phyloP scores from a whole-genome alignment of 1,140 invertebrate genomes.

The Lepidurus packardi region DNA sequence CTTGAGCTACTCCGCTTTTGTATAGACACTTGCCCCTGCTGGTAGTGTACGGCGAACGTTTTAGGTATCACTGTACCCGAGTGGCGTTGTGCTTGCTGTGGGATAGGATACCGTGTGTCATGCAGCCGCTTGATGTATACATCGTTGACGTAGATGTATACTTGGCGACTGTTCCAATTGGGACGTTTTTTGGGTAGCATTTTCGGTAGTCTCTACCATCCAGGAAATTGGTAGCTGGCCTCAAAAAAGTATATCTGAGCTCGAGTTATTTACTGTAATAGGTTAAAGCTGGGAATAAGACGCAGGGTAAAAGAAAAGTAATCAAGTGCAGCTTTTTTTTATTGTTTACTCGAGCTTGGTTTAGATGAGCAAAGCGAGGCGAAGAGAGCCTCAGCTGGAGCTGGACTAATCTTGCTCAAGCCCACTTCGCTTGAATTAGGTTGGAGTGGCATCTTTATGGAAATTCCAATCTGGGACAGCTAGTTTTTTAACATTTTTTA shows the following conservation, averaged over 20 bases:
- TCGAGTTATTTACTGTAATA: not conserved
- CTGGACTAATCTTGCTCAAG: not conserved
- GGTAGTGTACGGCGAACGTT: not conserved
- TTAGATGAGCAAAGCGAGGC: not conserved
- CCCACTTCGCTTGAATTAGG: not conserved
- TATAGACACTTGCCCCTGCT: not conserved
- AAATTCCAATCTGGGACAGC: not conserved
- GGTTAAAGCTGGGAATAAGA: not conserved
- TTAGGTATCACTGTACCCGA: not conserved
- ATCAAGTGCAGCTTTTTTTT: not conserved
- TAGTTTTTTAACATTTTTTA: not conserved
- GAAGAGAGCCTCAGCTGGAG: not conserved
- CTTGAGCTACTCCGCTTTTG: not conserved
- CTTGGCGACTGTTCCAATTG: not conserved
- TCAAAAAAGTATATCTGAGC: not conserved
- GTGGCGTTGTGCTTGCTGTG: not conserved
- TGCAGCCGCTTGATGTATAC: not conserved
- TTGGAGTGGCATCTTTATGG: not conserved
- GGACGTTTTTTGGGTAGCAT: not conserved
- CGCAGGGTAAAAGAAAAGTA: constrained; percentile 1
- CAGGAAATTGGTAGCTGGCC: not conserved
- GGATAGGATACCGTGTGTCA: not conserved
- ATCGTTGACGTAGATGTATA: not conserved
- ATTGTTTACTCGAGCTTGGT: not conserved
- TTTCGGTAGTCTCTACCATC: not conserved